Conservation (phyloP, 2,888 invertebrate genomes). For the Dione juno region DNA sequence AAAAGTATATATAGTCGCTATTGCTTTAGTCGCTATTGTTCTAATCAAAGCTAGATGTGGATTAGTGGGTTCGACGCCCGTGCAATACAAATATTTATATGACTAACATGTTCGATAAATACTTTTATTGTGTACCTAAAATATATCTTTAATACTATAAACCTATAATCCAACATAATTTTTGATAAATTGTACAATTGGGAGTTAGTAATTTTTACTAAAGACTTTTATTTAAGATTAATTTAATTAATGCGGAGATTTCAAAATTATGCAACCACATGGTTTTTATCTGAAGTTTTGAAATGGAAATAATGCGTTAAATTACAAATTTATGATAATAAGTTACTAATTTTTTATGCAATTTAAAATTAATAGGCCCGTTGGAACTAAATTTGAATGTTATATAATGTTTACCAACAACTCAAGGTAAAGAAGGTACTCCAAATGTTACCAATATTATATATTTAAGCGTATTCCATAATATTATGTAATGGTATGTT, state of each 20-base stretch:
- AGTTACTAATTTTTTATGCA: slow-evolving; percentile 4
- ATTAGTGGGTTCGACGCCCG: too few species aligned
- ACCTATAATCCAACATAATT: not conserved
- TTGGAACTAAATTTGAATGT: not conserved
- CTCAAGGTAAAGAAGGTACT: not conserved
- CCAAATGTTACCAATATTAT: not conserved
- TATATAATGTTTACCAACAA: slow-evolving; percentile 3
- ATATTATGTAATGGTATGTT: not conserved
- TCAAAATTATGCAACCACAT: not conserved
- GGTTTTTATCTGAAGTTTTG: slow-evolving; percentile 10
- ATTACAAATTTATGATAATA: slow-evolving; percentile 25
- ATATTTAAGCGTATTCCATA: not conserved
- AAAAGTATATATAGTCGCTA: too few species aligned
- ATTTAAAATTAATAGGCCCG: slow-evolving; percentile 12
- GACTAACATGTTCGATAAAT: too few species aligned
- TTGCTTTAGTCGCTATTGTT: too few species aligned
- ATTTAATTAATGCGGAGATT: not conserved
- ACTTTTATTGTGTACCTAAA: too few species aligned
- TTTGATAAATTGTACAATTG: not conserved
- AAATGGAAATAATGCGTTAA: slow-evolving; percentile 4
- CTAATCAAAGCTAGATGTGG: too few species aligned
- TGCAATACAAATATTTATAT: too few species aligned
- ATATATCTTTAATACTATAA: too few species aligned
- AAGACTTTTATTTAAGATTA: not conserved
- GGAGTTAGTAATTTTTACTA: too few species aligned